Conservation (phyloP, 2,113 vertebrate species). For the Serilophus lunatus region DNA sequence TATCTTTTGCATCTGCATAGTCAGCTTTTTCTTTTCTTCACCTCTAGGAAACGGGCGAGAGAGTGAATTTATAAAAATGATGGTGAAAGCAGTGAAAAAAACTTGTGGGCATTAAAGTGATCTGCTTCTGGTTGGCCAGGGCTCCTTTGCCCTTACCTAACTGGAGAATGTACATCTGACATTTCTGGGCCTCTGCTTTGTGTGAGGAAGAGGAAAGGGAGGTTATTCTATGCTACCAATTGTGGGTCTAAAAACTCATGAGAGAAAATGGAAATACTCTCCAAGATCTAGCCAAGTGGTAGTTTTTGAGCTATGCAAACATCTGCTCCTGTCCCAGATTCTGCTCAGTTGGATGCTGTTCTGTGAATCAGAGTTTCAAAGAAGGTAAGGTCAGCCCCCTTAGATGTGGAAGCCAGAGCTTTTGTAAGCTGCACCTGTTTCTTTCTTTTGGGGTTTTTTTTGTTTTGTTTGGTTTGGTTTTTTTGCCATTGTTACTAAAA, state of each 20-base stretch:
- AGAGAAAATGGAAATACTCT: not conserved
- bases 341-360: not conserved
- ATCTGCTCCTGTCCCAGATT: not conserved
- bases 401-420: not conserved
- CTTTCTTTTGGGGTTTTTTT: no score
- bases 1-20: not conserved
- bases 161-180: not conserved
- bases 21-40: not conserved
- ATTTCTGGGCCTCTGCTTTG: not conserved
- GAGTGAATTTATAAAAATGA: not conserved
- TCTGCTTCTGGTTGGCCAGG: not conserved
- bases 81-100: not conserved
- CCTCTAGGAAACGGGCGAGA: not conserved
- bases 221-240: not conserved
- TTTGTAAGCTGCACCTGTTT: not conserved
- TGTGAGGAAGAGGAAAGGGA: not conserved
- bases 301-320: not conserved
- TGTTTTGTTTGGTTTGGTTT: not conserved
- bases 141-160: not conserved
- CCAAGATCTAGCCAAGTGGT: not conserved
- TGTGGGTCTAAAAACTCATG: not conserved
- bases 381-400: not conserved
- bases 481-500: not conserved
- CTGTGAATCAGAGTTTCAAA: not conserved
- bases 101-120: not conserved